Conservation (phyloP, 2,113 vertebrate species). For the Pangasianodon hypophthalmus region DNA sequence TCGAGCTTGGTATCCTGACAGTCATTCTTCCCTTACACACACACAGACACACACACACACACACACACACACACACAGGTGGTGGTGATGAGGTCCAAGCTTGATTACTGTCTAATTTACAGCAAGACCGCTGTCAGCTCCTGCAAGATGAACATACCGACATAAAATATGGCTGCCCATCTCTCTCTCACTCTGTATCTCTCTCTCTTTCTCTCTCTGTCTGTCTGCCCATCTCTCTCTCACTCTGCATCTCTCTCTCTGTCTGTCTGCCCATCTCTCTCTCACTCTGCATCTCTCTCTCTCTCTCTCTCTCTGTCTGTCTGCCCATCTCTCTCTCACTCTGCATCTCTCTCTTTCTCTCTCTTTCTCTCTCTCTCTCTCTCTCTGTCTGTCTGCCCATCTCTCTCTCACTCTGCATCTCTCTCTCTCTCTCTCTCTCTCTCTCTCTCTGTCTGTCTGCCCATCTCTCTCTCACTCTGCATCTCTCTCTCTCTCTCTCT, state of each 20-base stretch:
- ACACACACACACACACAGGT: constrained; percentile 37
- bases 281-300: no score
- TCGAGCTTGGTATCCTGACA: constrained; percentile 29
- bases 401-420: not conserved
- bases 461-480: constrained; percentile 1
- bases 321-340: no score
- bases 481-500: not conserved
- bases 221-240: not conserved
- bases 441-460: not conserved
- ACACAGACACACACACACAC: constrained; percentile 4
- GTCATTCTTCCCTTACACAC: not conserved
- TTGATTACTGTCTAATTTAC: constrained; percentile 63
- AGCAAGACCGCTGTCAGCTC: constrained; percentile 53
- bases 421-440: not conserved
- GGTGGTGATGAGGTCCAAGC: constrained; percentile 26
- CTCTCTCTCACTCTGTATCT: constrained; percentile 1
- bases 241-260: not conserved
- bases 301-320: no score
- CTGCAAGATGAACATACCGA: constrained; percentile 44
- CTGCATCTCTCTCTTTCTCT: no score
- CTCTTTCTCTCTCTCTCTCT: no score
- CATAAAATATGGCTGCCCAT: constrained; percentile 54
- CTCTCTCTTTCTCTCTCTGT: not conserved
- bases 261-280: no score
- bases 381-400: constrained; percentile 37